phyloP scores from a whole-genome alignment of 2,113 vertebrate genomes.

The Ceyx melanurus region DNA sequence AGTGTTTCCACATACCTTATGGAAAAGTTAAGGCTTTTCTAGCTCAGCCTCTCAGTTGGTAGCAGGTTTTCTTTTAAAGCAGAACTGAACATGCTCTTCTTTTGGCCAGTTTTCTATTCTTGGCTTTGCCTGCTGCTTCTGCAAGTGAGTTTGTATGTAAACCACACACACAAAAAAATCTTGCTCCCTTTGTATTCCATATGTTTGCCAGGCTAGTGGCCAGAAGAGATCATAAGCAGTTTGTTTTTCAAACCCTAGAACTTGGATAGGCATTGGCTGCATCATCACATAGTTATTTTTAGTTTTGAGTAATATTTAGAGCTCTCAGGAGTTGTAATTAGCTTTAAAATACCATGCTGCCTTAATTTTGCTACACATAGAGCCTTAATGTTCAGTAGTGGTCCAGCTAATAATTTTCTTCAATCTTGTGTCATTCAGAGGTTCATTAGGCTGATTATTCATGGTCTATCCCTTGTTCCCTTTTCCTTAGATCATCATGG shows the following conservation, averaged over 20 bases:
- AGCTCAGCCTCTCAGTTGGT: neutral
- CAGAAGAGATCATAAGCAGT: constrained; percentile 6
- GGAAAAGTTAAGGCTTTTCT: constrained; percentile 5
- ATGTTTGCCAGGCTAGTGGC: constrained; percentile 5
- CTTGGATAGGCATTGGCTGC: neutral
- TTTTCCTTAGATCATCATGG: neutral
- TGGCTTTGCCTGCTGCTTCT: constrained; percentile 10
- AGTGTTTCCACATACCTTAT: neutral
- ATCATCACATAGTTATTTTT: constrained; percentile 1
- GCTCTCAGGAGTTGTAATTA: neutral
- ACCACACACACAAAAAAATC: neutral
- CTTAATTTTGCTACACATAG: neutral
- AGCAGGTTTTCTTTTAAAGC: neutral
- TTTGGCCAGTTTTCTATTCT: constrained; percentile 11
- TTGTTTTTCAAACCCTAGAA: neutral
- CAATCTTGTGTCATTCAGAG: neutral
- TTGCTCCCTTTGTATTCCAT: neutral
- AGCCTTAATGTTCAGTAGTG: neutral
- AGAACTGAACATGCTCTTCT: neutral
- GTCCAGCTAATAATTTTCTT: neutral
- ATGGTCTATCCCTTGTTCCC: neutral
- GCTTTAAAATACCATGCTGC: neutral
- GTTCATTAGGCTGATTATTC: neutral
- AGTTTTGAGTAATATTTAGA: neutral
- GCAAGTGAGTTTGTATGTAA: neutral